phyloP scores from a whole-genome alignment of 2,888 invertebrate genomes.

The Prostheceraeus crozeri region DNA sequence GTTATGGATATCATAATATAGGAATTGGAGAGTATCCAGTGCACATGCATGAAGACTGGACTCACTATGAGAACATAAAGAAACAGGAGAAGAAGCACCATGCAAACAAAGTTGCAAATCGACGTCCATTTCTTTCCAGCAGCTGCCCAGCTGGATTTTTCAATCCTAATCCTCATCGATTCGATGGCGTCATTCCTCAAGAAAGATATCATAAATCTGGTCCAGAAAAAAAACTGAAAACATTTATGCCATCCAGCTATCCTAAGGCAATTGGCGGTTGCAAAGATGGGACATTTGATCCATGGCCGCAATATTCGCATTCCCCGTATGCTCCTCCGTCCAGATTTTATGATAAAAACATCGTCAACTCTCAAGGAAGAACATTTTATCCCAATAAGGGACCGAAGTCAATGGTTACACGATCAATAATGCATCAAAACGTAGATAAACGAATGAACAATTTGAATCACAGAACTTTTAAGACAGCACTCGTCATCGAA shows the following conservation, averaged over 20 bases:
- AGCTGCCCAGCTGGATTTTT: not conserved
- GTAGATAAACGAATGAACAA: too few species aligned
- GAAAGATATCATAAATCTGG: not conserved
- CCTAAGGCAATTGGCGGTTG: not conserved
- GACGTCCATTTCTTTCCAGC: slow-evolving; percentile 1
- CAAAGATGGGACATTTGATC: not conserved
- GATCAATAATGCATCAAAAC: not conserved
- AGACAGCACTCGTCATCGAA: too few species aligned
- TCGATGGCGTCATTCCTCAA: not conserved
- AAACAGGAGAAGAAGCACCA: not conserved
- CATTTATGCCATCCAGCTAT: slow-evolving; percentile 1
- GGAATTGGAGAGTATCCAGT: slow-evolving; percentile 26
- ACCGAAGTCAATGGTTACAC: not conserved
- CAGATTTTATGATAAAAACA: not conserved
- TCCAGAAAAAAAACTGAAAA: not conserved
- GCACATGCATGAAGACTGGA: not conserved
- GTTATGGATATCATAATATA: slow-evolving; percentile 49
- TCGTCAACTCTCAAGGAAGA: slow-evolving; percentile 6
- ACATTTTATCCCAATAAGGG: not conserved
- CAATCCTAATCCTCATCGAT: not conserved
- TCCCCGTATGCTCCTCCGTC: not conserved
- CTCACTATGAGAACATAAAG: not conserved
- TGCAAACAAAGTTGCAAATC: not conserved
- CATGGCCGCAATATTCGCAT: not conserved
- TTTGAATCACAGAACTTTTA: too few species aligned